Conservation (phyloP, 30 jellyfish, hydroid and myxozoan species). For the Cassiopea xamachana region DNA sequence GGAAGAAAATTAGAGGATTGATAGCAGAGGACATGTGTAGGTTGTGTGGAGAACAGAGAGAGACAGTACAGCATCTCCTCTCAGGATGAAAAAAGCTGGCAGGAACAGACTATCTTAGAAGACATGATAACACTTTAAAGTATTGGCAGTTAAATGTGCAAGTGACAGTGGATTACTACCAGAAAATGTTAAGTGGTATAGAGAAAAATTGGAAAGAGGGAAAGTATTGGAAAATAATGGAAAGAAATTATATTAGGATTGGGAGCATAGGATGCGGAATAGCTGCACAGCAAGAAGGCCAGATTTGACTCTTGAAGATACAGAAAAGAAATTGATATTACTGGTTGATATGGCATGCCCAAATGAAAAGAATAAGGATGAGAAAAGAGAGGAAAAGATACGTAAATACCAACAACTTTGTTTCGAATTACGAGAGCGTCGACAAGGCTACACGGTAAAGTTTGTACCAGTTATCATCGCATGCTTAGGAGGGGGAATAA, state of each 20-base stretch:
- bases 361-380: background rate
- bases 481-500: no score
- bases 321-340: no score
- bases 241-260: background rate
- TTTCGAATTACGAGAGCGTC: background rate
- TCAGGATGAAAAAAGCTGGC: background rate
- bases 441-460: background rate
- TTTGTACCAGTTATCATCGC: background rate
- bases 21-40: constrained; percentile 12
- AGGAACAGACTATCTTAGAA: background rate
- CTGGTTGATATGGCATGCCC: background rate
- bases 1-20: constrained; percentile 47
- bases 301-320: background rate
- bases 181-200: background rate
- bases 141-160: background rate
- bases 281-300: background rate
- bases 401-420: background rate
- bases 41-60: background rate
- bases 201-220: background rate
- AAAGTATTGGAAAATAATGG: background rate
- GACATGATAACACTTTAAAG: background rate
- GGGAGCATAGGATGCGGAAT: background rate
- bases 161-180: background rate
- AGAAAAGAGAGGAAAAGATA: background rate
- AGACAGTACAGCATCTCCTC: background rate